phyloP scores from a whole-genome alignment of 1,140 invertebrate genomes.

The Zaprionus vittiger region DNA sequence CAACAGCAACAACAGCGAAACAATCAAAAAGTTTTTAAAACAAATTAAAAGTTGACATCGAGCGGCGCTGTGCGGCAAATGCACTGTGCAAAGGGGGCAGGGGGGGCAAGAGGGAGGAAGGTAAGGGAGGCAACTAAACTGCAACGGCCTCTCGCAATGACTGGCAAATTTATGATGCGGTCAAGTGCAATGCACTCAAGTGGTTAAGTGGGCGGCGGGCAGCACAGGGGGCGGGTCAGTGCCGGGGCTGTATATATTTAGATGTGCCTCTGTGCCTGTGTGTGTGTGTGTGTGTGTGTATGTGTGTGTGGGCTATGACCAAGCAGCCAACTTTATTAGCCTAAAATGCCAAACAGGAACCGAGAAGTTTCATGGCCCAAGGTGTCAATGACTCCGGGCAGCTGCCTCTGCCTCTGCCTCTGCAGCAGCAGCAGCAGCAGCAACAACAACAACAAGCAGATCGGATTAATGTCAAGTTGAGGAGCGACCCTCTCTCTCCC shows the following conservation, averaged over 20 bases:
- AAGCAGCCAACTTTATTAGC: conserved; percentile 39
- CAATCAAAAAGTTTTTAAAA: conserved; percentile 82
- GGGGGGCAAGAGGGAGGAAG: background rate
- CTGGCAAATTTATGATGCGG: conserved; percentile 69
- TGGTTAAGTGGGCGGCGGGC: conserved; percentile 4
- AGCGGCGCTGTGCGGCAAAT: conserved; percentile 13
- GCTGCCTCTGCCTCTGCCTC: conserved; percentile 2
- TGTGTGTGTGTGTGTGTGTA: background rate
- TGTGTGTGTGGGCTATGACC: conserved; percentile 2
- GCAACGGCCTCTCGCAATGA: conserved; percentile 49
- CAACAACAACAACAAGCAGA: conserved; percentile 15
- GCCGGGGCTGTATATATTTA: background rate
- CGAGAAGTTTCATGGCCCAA: conserved; percentile 38
- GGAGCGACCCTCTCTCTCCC: background rate
- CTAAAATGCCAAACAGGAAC: conserved; percentile 44
- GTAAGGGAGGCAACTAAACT: conserved; percentile 28
- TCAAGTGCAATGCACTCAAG: conserved; percentile 56
- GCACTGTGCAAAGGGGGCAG: background rate
- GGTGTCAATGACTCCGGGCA: conserved; percentile 39
- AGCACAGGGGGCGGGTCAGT: background rate
- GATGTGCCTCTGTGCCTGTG: background rate
- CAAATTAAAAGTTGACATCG: conserved; percentile 78
- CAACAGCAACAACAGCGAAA: conserved; percentile 49
- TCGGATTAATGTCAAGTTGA: conserved; percentile 48
- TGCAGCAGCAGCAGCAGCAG: conserved; percentile 2